Evolutionary conservation across 2,888 invertebrate genomes (phyloP), one percentile per base, ranked within the genome.

Genomic region (Acleris literana): DNA sequence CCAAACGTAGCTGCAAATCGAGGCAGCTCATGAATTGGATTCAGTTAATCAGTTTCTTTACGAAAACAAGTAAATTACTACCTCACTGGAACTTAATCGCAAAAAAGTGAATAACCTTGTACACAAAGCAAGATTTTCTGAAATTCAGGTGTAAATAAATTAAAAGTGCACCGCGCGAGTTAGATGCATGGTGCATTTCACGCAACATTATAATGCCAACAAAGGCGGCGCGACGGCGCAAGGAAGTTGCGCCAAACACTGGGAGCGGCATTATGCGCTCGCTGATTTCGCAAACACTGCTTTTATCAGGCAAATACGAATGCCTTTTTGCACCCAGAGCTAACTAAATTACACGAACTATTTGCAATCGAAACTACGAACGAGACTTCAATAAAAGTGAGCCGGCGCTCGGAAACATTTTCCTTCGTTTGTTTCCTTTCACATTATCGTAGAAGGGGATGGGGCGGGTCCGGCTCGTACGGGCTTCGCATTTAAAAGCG

Each of bases 361-460:
- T 91, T 91, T 90, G 89, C 89, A 90, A 91, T 91, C 84, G 88
- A 87, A 90, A 90, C 90, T 90, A 84, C 82, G 81, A 81, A 84
- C 82, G 84, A 84, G 82, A 78, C 83, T 84, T 86, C 87, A 87
- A 90, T 91, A 90, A 90, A 90, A 85, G 83, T 81, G 84, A 85
- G 86, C 87, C 82, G 81, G 84, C 85, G 82, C 88, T 87, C 80
- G 83, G 87, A 85, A 89, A 90, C 91, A 90, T 91, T 92, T 92
- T 91, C 92, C 87, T 92, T 86, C 90, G 87, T 88, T 89, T 90
- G 90, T 91, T 92, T 90, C 90, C 87, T 90, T 92, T 92, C 87
- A 89, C 80, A 87, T 90, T 85, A 90, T 88, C 84, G 86, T 81
- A 76, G 79, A 82, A 81, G 85, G 88, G 85, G 88, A 87, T 85